Evolutionary conservation across 1,140 invertebrate genomes (phyloP).

Genomic region (Trichonephila clavata): DNA sequence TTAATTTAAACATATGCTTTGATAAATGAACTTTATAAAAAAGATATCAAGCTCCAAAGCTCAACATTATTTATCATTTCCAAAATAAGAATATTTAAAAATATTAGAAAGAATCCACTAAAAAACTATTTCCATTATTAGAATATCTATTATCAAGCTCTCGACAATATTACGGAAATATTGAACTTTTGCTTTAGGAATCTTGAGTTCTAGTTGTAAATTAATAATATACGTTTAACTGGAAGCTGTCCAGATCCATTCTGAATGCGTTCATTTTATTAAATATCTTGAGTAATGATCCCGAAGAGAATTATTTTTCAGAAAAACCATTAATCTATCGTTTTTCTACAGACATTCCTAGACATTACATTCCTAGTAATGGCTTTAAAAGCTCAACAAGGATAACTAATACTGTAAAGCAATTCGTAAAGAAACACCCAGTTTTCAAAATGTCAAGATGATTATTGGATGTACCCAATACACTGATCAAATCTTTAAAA

Average conservation of each 20-base stretch:
- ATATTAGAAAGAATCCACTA: too few species aligned
- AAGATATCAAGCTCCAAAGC: too few species aligned
- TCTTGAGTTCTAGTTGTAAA: neutral
- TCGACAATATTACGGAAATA: too few species aligned
- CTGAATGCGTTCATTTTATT: neutral
- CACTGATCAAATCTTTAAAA: too few species aligned
- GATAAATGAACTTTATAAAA: too few species aligned
- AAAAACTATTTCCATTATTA: too few species aligned
- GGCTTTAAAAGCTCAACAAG: neutral
- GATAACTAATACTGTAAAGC: neutral
- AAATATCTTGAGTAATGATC: neutral
- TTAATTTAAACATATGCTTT: too few species aligned
- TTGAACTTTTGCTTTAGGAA: too few species aligned
- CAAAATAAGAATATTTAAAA: too few species aligned
- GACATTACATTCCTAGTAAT: neutral
- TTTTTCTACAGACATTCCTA: neutral
- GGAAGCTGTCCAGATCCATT: neutral
- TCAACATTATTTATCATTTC: too few species aligned
- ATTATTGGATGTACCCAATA: neutral
- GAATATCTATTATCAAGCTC: too few species aligned
- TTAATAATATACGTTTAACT: neutral
- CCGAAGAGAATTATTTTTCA: neutral
- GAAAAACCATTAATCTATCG: neutral
- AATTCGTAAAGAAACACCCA: neutral
- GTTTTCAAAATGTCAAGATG: neutral